These are phyloP conservation scores for Datnioides undecimradiatus DNA, from an alignment of 2,113 vertebrate genomes.

Conservation along the genomic window DNA sequence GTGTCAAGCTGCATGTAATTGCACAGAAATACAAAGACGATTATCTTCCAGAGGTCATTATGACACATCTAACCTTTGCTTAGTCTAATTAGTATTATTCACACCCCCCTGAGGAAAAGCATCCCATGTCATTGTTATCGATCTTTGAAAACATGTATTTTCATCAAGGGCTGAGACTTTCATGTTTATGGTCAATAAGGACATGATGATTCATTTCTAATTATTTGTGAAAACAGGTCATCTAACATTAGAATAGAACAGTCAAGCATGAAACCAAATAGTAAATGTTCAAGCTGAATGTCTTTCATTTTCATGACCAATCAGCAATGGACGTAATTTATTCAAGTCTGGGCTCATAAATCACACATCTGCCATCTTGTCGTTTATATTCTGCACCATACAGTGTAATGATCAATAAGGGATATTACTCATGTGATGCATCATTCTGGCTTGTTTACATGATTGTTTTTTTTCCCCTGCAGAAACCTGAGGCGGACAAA, in stretches of 20 bases:
- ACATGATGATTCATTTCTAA: constrained; percentile 46
- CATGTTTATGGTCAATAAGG: constrained; percentile 50
- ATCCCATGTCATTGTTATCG: constrained; percentile 19
- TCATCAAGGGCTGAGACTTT: constrained; percentile 16
- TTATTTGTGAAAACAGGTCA: constrained; percentile 23
- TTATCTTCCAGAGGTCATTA: constrained; percentile 6
- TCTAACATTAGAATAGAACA: constrained; percentile 31
- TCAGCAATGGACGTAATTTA: constrained; percentile 25
- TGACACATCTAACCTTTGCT: constrained; percentile 31
- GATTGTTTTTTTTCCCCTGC: constrained; percentile 10
- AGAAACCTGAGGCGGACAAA: constrained; percentile 19
- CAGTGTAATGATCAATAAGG: constrained; percentile 7
- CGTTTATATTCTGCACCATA: neutral
- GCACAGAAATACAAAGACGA: constrained; percentile 3
- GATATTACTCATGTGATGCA: constrained; percentile 47
- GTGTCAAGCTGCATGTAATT: constrained; percentile 7
- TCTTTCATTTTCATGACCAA: constrained; percentile 31
- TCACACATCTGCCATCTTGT: constrained; percentile 10
- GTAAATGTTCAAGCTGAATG: constrained; percentile 25
- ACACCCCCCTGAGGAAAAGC: constrained; percentile 18
- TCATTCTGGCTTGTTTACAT: constrained; percentile 44
- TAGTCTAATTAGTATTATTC: constrained; percentile 28
- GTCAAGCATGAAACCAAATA: constrained; percentile 6
- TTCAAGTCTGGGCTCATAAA: constrained; percentile 6
- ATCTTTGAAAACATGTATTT: constrained; percentile 42